These are phyloP conservation scores for Latrodectus elegans DNA, from an alignment of 2,888 invertebrate species.

Conservation along the genomic window DNA sequence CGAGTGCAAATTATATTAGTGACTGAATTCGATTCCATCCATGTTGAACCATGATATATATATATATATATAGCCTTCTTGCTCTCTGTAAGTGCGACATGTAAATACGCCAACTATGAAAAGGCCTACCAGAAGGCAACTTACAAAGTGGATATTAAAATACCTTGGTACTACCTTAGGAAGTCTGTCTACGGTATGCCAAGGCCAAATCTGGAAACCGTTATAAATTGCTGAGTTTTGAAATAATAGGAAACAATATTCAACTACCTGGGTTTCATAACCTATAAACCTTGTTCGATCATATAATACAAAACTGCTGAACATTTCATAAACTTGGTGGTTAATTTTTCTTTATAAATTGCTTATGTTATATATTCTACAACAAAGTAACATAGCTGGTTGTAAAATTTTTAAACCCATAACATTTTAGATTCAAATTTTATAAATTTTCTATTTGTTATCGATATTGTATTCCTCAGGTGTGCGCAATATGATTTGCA, in stretches of 20 bases:
- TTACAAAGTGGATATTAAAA: too few relatives aligned
- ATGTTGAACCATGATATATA: too few relatives aligned
- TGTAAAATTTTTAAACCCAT: background rate
- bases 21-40: too few relatives aligned
- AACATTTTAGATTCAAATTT: background rate
- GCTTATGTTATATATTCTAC: too few relatives aligned
- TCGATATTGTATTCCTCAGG: slow-evolving; percentile 7
- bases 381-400: background rate
- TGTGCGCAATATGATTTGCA: slow-evolving; percentile 61
- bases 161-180: too few relatives aligned
- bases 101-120: too few relatives aligned
- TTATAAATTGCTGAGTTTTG: background rate
- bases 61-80: too few relatives aligned
- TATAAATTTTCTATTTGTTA: background rate
- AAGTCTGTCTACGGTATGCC: too few relatives aligned
- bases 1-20: too few relatives aligned
- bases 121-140: too few relatives aligned
- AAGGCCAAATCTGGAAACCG: too few relatives aligned
- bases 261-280: background rate
- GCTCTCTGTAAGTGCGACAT: too few relatives aligned
- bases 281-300: background rate
- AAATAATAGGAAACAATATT: background rate
- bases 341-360: background rate
- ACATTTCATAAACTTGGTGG: background rate
- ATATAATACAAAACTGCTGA: background rate